A percentile compares a stretch with the other conserved stretches of the same genome.
These are phyloP conservation scores for Hypotaenidia philippensis DNA, from an alignment of 2,797 vertebrate genomes.

Conservation along the genomic window DNA sequence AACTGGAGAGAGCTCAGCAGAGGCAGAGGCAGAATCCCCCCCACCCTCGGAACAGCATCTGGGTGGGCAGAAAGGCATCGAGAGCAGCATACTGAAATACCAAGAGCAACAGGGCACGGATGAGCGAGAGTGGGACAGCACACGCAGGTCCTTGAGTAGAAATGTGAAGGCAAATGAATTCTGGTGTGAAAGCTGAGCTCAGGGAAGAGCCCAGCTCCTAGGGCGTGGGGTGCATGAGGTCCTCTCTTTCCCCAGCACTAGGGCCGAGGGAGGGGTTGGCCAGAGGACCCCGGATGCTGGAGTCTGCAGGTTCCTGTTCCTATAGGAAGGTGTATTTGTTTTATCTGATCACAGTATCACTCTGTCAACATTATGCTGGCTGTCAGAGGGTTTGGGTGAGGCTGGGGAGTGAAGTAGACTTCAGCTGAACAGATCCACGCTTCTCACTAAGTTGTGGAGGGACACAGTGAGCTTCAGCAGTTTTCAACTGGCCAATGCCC, in stretches of 20 bases:
- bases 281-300: conserved; percentile 52
- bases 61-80: conserved; percentile 22
- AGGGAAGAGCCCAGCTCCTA: neutral
- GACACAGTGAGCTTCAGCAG: neutral
- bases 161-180: neutral
- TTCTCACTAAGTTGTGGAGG: neutral
- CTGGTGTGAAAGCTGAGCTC: neutral
- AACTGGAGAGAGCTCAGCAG: conserved; percentile 51
- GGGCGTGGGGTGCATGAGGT: neutral
- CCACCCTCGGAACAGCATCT: conserved; percentile 23
- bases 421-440: neutral
- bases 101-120: conserved; percentile 21
- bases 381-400: conserved; percentile 23
- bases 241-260: neutral
- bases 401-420: neutral
- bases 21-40: neutral
- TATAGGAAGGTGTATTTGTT: conserved; percentile 59
- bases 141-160: neutral
- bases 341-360: conserved; percentile 15
- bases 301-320: conserved; percentile 66
- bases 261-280: conserved; percentile 7
- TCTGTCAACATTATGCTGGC: conserved; percentile 63
- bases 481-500: neutral
- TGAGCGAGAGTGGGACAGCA: neutral
- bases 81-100: conserved; percentile 29